Evolutionary conservation across 2,797 vertebrate species (phyloP), one percentile per base, ranked within the genome.

Genomic region (Pseudochirops corinnae): DNA sequence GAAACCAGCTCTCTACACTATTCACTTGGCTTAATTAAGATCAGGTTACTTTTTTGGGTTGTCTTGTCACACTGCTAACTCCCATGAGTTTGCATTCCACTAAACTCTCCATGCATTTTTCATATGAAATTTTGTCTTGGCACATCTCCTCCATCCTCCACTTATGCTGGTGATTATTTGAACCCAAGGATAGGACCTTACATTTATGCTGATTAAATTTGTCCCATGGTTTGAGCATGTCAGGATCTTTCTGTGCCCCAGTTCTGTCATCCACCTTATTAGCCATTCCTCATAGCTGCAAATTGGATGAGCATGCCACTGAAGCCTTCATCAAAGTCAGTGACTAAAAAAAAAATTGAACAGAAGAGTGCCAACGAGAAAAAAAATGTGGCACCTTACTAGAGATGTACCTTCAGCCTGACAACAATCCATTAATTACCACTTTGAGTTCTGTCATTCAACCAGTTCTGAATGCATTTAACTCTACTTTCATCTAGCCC

Each of bases 161-260:
- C 39, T 87, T 87, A 3, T 87, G 39, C 74, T 26, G 74, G 74
- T 87, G 74, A 87, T 87, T 87, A 46, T 87, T 87, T 87, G 74
- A 87, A 87, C 74, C 74, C 74, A 87, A 87, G 21, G 10, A 39
- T 87, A 87, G 21, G 21, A 50, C 39, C 74, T 87, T 87, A 87
- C 74, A 87, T 87, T 87, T 50, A 87, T 50, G 74, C 74, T 87
- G 74, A 87, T 87, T 87, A 87, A 87, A 87, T 87, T 87, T 87
- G 18, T 87, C 24, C 67, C 74, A 26, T 87, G 7, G 74, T 87
- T 87, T 87, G 39, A 87, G 24, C 21, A 50, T 4, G 39, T 46
- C 39, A 87, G 24, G 39, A 87, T 87, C 74, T 87, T 50, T 87
- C 74, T 87, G 74, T 50, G 74, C 24, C 39, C 74, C 39, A 87